These are phyloP conservation scores for Caenorhabditis angaria DNA, from an alignment of 2,888 invertebrate species.

Conservation along the genomic window DNA sequence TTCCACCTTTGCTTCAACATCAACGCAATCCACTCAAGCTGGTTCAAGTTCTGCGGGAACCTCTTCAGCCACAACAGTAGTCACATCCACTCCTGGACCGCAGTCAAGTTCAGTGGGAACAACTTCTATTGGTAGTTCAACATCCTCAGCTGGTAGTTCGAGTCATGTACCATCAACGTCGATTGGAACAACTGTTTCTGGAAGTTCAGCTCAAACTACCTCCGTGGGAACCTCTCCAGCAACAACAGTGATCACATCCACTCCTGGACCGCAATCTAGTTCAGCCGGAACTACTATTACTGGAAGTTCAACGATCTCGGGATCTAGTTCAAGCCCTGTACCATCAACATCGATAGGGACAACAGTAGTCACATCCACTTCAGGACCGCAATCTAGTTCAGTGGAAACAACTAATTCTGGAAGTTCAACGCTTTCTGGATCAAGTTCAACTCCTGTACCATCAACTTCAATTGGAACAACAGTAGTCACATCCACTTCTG, in stretches of 20 bases:
- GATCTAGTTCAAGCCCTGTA: neutral
- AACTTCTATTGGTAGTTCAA: no score
- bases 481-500: conserved; percentile 6
- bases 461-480: neutral
- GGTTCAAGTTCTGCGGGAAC: neutral
- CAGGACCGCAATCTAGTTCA: no score
- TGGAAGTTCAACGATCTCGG: neutral
- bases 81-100: no score
- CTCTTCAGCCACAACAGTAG: conserved; percentile 1
- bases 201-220: no score
- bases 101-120: no score
- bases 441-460: neutral
- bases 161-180: conserved; percentile 2
- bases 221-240: neutral
- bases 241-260: conserved; percentile 2
- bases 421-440: neutral
- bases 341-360: conserved; percentile 1
- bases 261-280: no score
- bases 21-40: neutral
- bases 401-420: neutral
- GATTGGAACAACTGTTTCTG: no score
- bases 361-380: no score
- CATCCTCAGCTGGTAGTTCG: no score
- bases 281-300: neutral
- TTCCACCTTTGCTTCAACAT: conserved; percentile 5